Conservation (phyloP, 1,140 invertebrate species). For the fruit fly (Drosophila melanogaster) region Release_6_plus_ISO1_MT NC_004354.4:5905501-5906000, state of each 20-base stretch:
- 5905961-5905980: slow-evolving; percentile 86
- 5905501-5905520: background rate
- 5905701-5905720: background rate
- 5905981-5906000: slow-evolving; percentile 89
- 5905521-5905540: no score
- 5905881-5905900: slow-evolving; percentile 46
- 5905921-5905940: background rate
- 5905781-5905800: slow-evolving; percentile 53
- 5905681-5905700: no score
- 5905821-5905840: background rate
- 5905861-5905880: slow-evolving; percentile 20
- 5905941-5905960: slow-evolving; percentile 37
- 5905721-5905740: background rate
- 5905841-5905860: slow-evolving; percentile 30
- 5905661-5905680: no score
- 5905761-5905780: background rate
- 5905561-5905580: no score
- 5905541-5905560: background rate
- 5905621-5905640: background rate
- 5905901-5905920: slow-evolving; percentile 8
- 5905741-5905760: slow-evolving; percentile 4
- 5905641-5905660: background rate
- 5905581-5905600: background rate
- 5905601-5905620: background rate
- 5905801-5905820: slow-evolving; percentile 21